These are phyloP conservation scores for Ceramica pisi DNA, from an alignment of 2,888 invertebrate species.

Conservation along the genomic window DNA sequence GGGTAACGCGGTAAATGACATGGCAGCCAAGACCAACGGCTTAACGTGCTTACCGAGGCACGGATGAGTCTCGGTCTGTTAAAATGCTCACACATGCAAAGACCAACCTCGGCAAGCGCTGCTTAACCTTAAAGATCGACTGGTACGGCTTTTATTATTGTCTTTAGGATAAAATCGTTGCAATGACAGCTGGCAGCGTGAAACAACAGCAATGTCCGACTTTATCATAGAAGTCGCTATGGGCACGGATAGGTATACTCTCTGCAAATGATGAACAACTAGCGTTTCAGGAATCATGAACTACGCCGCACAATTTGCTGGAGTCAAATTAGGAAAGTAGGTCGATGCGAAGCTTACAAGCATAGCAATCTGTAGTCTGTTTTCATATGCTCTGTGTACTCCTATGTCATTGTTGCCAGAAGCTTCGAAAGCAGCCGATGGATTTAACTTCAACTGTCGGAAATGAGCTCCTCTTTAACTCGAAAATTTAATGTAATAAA, in stretches of 20 bases:
- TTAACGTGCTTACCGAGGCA: too few relatives aligned
- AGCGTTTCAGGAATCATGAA: constrained; percentile 18
- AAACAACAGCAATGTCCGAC: not conserved
- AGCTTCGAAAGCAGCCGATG: not conserved
- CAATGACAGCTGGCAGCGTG: too few relatives aligned
- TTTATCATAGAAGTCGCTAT: not conserved
- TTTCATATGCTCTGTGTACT: constrained; percentile 44
- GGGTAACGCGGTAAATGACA: too few relatives aligned
- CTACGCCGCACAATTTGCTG: constrained; percentile 15
- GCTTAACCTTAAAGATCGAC: too few relatives aligned
- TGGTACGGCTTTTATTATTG: too few relatives aligned
- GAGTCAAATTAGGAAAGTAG: constrained; percentile 35
- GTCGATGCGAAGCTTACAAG: constrained; percentile 32
- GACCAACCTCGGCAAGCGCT: too few relatives aligned
- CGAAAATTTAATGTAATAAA: too few relatives aligned
- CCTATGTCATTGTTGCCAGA: constrained; percentile 18
- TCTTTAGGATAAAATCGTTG: too few relatives aligned
- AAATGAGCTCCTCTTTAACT: constrained; percentile 1
- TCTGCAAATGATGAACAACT: not conserved
- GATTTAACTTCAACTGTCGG: not conserved
- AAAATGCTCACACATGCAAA: too few relatives aligned
- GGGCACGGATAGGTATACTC: not conserved
- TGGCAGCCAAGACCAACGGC: too few relatives aligned
- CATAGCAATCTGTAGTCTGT: constrained; percentile 25
- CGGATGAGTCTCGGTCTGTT: too few relatives aligned